These are phyloP conservation scores for Eurosta solidaginis DNA, from an alignment of 1,140 invertebrate species.

Conservation along the genomic window DNA sequence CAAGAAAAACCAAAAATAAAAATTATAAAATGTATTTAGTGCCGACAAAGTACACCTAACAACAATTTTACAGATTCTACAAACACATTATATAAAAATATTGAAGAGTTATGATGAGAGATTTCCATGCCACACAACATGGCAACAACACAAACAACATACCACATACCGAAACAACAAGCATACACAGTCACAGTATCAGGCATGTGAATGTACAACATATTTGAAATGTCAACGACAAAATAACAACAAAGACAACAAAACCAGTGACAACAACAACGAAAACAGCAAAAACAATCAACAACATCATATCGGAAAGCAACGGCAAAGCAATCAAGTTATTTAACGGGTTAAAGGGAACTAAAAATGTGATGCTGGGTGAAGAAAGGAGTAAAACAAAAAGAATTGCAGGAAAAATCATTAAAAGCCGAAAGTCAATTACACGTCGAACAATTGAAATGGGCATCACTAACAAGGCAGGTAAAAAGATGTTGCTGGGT, in stretches of 20 bases:
- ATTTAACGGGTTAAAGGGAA: background rate
- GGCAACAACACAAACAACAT: background rate
- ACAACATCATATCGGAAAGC: background rate
- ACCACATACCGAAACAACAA: too few relatives aligned
- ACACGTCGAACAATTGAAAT: constrained; percentile 25
- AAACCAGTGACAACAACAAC: background rate
- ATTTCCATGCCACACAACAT: background rate
- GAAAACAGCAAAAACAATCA: background rate
- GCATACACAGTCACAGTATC: background rate
- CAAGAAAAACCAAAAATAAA: background rate
- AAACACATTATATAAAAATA: background rate
- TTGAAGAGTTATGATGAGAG: background rate
- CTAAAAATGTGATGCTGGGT: background rate
- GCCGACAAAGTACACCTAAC: background rate
- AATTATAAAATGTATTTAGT: background rate
- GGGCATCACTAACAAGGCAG: constrained; percentile 4
- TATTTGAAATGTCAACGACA: constrained; percentile 14
- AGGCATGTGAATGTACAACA: constrained; percentile 3
- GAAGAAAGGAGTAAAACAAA: background rate
- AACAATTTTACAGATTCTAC: background rate
- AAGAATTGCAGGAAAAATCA: constrained; percentile 25
- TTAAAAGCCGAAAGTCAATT: constrained; percentile 27
- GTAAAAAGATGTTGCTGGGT: background rate
- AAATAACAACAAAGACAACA: background rate
- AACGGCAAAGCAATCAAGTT: background rate